Percentiles rank a stretch among this genome's conserved stretches.
Evolutionary conservation across 2,113 vertebrate genomes (phyloP).

Genomic region (Gopherus flavomarginatus): DNA sequence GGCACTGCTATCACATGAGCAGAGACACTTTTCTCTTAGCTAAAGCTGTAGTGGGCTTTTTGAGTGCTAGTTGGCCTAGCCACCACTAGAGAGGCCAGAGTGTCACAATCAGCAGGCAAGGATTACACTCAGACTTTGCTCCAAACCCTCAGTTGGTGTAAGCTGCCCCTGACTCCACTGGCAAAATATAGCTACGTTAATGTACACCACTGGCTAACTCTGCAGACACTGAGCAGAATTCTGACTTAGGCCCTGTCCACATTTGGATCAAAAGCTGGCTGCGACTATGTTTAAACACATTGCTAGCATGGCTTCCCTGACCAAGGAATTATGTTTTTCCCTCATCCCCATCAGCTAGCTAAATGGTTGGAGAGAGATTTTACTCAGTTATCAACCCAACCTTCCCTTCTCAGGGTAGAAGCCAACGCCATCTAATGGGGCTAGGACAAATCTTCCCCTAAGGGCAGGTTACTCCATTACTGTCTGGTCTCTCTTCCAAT

Average conservation of each 20-base stretch:
- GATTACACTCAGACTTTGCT: too few species aligned
- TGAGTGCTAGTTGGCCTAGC: background rate
- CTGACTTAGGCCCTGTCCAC: background rate
- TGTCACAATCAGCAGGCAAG: background rate
- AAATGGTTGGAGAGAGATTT: background rate
- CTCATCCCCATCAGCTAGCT: background rate
- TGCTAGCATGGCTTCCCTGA: background rate
- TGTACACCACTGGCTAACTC: background rate
- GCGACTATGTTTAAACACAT: background rate
- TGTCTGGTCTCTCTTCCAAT: background rate
- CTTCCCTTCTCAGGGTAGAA: background rate
- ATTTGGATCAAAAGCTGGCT: background rate
- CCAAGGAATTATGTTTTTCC: background rate
- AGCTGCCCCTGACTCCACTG: background rate
- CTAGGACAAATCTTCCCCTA: background rate
- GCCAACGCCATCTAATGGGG: background rate
- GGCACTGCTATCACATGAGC: accelerated
- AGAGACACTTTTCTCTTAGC: background rate
- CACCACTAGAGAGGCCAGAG: background rate
- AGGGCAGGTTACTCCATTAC: background rate
- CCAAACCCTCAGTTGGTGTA: background rate
- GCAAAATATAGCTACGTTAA: background rate
- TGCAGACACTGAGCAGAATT: background rate
- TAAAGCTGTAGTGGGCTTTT: background rate
- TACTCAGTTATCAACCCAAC: background rate